A percentile compares a stretch with the other conserved stretches of the same genome.
phyloP scores from a whole-genome alignment of 2,797 vertebrate genomes.

The Acropternis orthonyx region DNA sequence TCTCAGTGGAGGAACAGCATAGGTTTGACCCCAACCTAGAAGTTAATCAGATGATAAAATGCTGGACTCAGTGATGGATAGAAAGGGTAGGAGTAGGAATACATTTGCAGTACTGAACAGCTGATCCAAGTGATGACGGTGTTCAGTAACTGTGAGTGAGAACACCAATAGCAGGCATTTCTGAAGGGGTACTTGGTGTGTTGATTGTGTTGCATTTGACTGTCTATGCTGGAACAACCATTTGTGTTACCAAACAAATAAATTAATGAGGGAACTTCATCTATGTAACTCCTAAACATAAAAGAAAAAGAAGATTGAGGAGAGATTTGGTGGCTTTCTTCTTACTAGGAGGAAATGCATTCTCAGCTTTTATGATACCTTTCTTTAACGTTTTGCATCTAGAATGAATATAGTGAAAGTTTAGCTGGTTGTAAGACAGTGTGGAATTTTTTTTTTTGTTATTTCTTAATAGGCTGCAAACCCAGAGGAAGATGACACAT shows the following conservation, averaged over 20 bases:
- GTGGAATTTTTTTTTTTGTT: background rate
- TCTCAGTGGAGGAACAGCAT: background rate
- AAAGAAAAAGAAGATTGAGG: background rate
- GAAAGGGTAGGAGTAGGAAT: background rate
- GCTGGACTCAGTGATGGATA: background rate
- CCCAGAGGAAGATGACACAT: background rate
- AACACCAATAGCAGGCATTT: background rate
- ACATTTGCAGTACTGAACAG: background rate
- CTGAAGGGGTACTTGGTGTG: background rate
- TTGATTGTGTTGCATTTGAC: background rate
- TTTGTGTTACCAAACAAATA: background rate
- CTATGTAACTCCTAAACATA: background rate
- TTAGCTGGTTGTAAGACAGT: background rate
- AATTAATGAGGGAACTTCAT: background rate
- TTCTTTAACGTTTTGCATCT: background rate
- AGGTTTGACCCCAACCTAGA: background rate
- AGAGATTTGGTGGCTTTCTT: background rate
- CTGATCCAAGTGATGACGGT: background rate
- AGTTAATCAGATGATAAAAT: background rate
- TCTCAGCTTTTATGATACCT: background rate
- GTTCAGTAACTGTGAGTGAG: background rate
- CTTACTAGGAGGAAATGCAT: background rate
- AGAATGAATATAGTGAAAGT: background rate
- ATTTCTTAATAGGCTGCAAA: slow-evolving; percentile 39
- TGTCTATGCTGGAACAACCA: background rate